Conservation (phyloP, 2,888 invertebrate genomes). For the Adelognathus sp. region DNA sequence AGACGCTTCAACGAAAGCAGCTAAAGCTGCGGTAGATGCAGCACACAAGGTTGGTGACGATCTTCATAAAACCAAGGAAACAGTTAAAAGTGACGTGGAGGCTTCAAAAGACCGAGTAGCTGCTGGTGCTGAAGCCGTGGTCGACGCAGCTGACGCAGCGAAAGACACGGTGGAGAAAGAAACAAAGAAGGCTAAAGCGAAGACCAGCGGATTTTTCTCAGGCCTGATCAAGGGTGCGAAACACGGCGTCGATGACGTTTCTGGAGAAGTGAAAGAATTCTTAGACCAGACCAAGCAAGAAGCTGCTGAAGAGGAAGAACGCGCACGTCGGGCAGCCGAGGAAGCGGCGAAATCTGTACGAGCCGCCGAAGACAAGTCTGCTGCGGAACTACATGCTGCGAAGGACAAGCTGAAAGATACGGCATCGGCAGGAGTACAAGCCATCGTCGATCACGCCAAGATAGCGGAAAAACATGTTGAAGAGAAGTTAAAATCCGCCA, state of each 20-base stretch:
- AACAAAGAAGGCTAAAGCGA: no score
- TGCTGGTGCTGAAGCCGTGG: slow-evolving; percentile 30
- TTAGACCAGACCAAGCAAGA: slow-evolving; percentile 62
- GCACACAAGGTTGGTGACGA: slow-evolving; percentile 43
- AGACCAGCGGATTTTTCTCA: no score
- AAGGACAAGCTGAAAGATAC: no score
- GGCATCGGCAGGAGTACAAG: no score
- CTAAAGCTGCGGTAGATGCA: slow-evolving; percentile 77
- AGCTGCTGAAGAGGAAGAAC: no score
- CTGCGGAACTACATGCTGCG: slow-evolving; percentile 34
- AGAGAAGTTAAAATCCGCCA: no score
- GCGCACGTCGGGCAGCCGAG: slow-evolving; percentile 52
- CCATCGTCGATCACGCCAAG: no score
- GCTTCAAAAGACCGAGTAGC: slow-evolving; percentile 48
- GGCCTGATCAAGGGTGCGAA: no score
- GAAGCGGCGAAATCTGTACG: slow-evolving; percentile 61
- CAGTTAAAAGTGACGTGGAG: slow-evolving; percentile 56
- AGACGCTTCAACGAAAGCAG: slow-evolving; percentile 66
- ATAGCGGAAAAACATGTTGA: no score
- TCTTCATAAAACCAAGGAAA: slow-evolving; percentile 75
- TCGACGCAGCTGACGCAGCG: neutral
- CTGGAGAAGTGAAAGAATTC: slow-evolving; percentile 66
- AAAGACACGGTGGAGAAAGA: no score
- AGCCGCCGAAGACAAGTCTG: slow-evolving; percentile 39
- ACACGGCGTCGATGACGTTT: slow-evolving; percentile 57